Evolutionary conservation across 2,888 invertebrate genomes (phyloP).

Genomic region (Acronicta psi): DNA sequence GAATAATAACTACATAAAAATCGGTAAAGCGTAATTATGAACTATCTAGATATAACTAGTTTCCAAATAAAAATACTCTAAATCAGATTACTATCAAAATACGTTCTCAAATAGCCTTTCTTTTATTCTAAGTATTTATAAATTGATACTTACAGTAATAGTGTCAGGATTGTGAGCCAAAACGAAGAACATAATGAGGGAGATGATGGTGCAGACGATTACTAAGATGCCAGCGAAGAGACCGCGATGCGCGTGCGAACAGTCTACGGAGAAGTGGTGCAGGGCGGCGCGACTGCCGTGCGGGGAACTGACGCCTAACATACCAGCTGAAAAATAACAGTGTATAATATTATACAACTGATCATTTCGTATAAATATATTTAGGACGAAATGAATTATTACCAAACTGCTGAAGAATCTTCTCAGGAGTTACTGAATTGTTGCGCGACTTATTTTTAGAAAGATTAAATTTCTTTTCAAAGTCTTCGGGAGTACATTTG

Average conservation of each 20-base stretch:
- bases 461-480: conserved; percentile 79
- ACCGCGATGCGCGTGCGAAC: conserved; percentile 94
- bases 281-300: conserved; percentile 83
- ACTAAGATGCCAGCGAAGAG: conserved; percentile 93
- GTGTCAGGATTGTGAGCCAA: conserved; percentile 91
- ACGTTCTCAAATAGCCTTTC: not conserved
- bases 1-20: not conserved
- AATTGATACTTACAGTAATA: conserved; percentile 78
- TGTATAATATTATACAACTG: not conserved
- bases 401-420: conserved; percentile 87
- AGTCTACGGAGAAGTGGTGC: conserved; percentile 94
- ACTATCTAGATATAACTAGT: too few relatives aligned
- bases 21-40: too few relatives aligned
- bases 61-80: too few relatives aligned
- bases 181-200: conserved; percentile 97
- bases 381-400: conserved; percentile 36
- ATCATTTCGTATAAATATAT: not conserved
- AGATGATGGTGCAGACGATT: conserved; percentile 95
- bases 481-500: conserved; percentile 84
- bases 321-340: conserved; percentile 84
- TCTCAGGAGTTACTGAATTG: conserved; percentile 86
- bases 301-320: conserved; percentile 83
- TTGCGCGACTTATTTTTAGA: conserved; percentile 81
- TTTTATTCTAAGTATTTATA: conserved; percentile 6
- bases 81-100: too few relatives aligned